Percentiles rank a stretch among this genome's conserved stretches.
Evolutionary conservation across 2,888 invertebrate genomes (phyloP).

Genomic region (Rhagonycha fulva): DNA sequence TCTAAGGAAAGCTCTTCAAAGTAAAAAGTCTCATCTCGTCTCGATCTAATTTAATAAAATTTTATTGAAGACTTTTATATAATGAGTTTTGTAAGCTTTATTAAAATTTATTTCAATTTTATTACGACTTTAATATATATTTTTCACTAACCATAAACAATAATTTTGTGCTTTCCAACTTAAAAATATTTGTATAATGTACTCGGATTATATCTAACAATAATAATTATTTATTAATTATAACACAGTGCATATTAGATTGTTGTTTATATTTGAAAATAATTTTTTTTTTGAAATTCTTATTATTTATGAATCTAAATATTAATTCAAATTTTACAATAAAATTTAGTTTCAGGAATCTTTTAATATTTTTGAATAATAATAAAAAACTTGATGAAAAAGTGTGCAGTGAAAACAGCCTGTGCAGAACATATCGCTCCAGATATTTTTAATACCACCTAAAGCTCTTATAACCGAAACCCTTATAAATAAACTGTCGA

Average conservation of each 20-base stretch:
- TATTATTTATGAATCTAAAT: no score
- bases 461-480: conserved; percentile 20
- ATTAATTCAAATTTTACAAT: neutral
- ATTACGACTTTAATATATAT: neutral
- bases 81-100: conserved; percentile 30
- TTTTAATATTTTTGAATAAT: neutral
- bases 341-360: neutral
- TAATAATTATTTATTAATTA: neutral
- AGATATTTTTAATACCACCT: conserved; percentile 5
- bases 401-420: neutral
- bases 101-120: conserved; percentile 23
- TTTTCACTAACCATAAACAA: neutral
- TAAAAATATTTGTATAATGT: neutral
- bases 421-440: neutral
- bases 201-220: neutral
- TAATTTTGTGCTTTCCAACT: neutral
- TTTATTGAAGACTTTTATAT: conserved; percentile 29
- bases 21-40: conserved; percentile 26
- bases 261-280: no score
- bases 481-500: conserved; percentile 30
- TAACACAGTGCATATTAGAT: no score
- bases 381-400: neutral
- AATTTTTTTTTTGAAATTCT: no score
- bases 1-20: conserved; percentile 23
- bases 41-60: conserved; percentile 31